Evolutionary conservation across 2,113 vertebrate species (phyloP), one percentile per base, ranked within the genome.

Genomic region (Labeo catla): DNA sequence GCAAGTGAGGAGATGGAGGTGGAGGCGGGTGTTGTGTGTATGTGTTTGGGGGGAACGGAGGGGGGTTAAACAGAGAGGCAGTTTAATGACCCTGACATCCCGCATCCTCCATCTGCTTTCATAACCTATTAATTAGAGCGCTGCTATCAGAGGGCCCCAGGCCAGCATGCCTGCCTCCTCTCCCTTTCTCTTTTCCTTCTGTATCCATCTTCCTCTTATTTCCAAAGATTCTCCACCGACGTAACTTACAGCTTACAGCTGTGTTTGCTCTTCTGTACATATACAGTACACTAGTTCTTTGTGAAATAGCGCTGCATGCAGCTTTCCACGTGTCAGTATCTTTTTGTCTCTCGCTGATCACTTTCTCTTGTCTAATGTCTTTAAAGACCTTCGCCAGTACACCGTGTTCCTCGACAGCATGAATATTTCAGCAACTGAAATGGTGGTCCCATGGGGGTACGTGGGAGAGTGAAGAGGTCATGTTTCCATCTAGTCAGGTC

Each of bases 61-160:
- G 88, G 84, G 89, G 78, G 82, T 83, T 86, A 83, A 87, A 86
- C 80, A 85, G 79, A 84, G 85, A 88, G 87, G 85, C 79, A 85
- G 85, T 88, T 90, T 83, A 89, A 86, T 76, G 84, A 88, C 88
- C 84, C 85, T 86, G 89, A 89, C 91, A 89, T 90, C 87, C 86
- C 90, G 73, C 86, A 91, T 92, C 88, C 84, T 90, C 91, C 90
- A 86, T 93, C 90, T 92, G 91, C 91, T 91, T 93, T 92, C 90
- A 91, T 90, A 91, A 93, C 89, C 92, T 93, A 92, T 94, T 93
- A 93, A 94, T 94, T 92, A 93, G 80, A 90, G 90, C 78, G 7
- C 89, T 73, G 87, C 89, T 90, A 91, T 91, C 89, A 81, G 81
- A 47, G 91, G 89, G 89, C 86, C 82, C 72, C 72, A 83, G 81